phyloP scores from a whole-genome alignment of 1,140 invertebrate species.

The Drosophila funebris region DNA sequence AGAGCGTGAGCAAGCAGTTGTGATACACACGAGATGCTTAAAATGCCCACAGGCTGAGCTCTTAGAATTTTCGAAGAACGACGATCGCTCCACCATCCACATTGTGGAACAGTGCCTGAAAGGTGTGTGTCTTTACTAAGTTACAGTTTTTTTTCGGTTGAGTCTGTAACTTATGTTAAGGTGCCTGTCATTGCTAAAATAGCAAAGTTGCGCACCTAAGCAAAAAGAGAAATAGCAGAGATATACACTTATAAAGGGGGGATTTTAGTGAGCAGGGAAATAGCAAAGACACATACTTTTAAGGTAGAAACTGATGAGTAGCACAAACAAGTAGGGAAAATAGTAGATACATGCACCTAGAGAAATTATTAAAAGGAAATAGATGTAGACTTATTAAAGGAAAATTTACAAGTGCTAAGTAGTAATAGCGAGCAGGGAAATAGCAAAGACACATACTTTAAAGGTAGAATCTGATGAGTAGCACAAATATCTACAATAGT shows the following conservation, averaged over 20 bases:
- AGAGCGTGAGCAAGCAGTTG: background rate
- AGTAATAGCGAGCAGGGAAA: background rate
- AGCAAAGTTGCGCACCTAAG: background rate
- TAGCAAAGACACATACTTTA: background rate
- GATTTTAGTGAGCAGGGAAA: background rate
- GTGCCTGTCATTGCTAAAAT: background rate
- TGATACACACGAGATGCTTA: constrained; percentile 8
- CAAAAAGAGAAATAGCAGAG: background rate
- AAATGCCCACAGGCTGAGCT: background rate
- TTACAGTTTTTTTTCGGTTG: background rate
- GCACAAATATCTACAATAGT: too few species aligned
- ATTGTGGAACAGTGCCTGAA: background rate
- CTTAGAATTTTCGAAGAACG: background rate
- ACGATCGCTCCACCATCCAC: constrained; percentile 56
- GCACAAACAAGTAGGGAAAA: background rate
- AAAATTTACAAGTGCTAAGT: background rate
- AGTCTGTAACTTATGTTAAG: background rate
- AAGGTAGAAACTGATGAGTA: background rate
- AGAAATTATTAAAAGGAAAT: too few species aligned
- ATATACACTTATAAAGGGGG: background rate
- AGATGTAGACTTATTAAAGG: background rate
- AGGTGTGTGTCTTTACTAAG: background rate
- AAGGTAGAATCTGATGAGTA: too few species aligned
- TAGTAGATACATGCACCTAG: too few species aligned
- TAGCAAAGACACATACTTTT: background rate